Evolutionary conservation across 1,140 invertebrate genomes (phyloP).

Genomic region (Penaeus chinensis): DNA sequence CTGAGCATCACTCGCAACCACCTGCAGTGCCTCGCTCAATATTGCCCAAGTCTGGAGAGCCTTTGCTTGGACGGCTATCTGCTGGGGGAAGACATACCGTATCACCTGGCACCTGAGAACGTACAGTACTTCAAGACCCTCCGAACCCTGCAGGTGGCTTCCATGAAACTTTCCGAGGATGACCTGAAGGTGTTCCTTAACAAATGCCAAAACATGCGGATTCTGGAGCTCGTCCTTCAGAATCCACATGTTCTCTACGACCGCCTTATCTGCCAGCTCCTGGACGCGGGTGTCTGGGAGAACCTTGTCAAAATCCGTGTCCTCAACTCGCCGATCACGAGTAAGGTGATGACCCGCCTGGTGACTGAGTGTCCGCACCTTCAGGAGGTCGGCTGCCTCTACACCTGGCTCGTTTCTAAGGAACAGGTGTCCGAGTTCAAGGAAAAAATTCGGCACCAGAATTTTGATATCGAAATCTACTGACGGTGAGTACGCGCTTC

Average conservation of each 20-base stretch:
- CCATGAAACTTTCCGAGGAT: slow-evolving; percentile 62
- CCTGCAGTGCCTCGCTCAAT: slow-evolving; percentile 57
- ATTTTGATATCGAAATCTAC: slow-evolving; percentile 63
- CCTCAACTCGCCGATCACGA: slow-evolving; percentile 60
- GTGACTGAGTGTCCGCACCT: slow-evolving; percentile 62
- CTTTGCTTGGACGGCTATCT: slow-evolving; percentile 61
- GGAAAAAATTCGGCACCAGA: slow-evolving; percentile 49
- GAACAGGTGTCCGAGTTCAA: slow-evolving; percentile 62
- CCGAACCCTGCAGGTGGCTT: slow-evolving; percentile 52
- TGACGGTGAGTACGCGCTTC: not conserved
- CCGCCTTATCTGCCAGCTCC: slow-evolving; percentile 52
- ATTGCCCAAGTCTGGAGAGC: slow-evolving; percentile 50
- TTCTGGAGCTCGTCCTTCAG: slow-evolving; percentile 59
- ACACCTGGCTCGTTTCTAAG: slow-evolving; percentile 62
- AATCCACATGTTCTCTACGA: slow-evolving; percentile 63
- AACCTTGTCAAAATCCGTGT: slow-evolving; percentile 59
- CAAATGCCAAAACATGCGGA: slow-evolving; percentile 54
- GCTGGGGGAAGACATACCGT: slow-evolving; percentile 58
- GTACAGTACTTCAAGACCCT: slow-evolving; percentile 58
- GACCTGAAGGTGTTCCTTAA: slow-evolving; percentile 61
- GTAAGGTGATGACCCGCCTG: slow-evolving; percentile 55
- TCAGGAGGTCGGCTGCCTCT: slow-evolving; percentile 56
- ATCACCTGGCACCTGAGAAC: slow-evolving; percentile 36
- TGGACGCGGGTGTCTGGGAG: slow-evolving; percentile 60
- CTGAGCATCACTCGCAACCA: slow-evolving; percentile 59